Evolutionary conservation across 2,888 invertebrate species (phyloP), one percentile per base, ranked within the genome.

Genomic region (Drosophila setosimentum): DNA sequence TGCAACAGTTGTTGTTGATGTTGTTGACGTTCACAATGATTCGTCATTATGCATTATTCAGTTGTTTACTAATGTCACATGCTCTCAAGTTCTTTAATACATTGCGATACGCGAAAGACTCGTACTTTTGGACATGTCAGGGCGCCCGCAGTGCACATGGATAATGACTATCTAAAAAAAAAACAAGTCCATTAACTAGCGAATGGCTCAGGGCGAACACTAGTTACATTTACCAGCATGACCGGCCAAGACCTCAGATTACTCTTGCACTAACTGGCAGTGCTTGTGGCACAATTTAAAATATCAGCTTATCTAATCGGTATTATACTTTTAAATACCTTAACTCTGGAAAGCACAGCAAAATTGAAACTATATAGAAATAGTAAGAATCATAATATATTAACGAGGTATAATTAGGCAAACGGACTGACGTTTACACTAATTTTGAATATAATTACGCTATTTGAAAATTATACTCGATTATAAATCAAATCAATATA

Each of bases 31-130:
- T 45, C 66, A 42, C 60, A 78, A 81, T 65, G 60, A 68, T 70
- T 78, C 57, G 76, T 81, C 81, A 81, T 81, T 81, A 83, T 83
- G 72, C 78, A 80, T 82, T 73, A 76, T 74, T 72, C 62, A 63
- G 61, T 60, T 67, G 66, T 40, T 64, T 72, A 79, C 79, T 82
- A 79, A 83, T 83, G 82, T 82, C 84, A 80, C 69, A 71, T 63
- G 74, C 55, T 75, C 77, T 82, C 70, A 72, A 80, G 84, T 67
- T 80, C 71, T 75, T 69, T 48, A 59, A 54, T 66, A 65, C 65
- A 66, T 58, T 69, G 69, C 74, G 49, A 16, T 58, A 54, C 37
- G 29, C 69, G n/a, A 66, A 48, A 63, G 42, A 68, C 54, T 29
- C 48, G 30, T 48, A n/a, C 24, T 30, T 27, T 37, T 32, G 65